These are phyloP conservation scores for Drosophila sturtevanti DNA, from an alignment of 1,140 invertebrate genomes.

Conservation along the genomic window DNA sequence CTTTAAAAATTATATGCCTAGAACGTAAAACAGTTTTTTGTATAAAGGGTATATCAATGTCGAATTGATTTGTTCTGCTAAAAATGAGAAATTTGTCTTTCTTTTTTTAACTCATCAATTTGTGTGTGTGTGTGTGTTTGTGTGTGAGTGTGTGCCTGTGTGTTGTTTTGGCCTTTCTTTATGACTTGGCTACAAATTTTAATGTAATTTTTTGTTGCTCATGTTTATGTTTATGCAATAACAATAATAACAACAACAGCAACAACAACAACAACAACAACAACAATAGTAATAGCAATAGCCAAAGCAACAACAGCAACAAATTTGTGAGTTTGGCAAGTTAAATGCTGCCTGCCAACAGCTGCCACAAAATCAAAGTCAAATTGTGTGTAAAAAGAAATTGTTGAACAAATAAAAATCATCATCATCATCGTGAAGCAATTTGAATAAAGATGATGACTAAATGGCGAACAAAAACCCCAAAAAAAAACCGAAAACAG, in stretches of 20 bases:
- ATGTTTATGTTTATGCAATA: slow-evolving; percentile 69
- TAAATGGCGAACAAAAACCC: slow-evolving; percentile 40
- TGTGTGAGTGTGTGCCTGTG: neutral
- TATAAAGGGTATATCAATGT: neutral
- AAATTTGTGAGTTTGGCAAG: slow-evolving; percentile 55
- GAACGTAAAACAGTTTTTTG: no score
- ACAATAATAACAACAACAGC: slow-evolving; percentile 41
- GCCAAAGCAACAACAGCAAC: slow-evolving; percentile 13
- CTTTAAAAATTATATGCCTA: no score
- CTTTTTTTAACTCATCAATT: neutral
- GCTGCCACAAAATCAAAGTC: slow-evolving; percentile 66
- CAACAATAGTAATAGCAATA: slow-evolving; percentile 16
- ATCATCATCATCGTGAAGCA: slow-evolving; percentile 41
- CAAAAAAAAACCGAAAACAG: neutral
- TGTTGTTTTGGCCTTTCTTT: slow-evolving; percentile 30
- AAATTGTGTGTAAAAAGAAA: slow-evolving; percentile 63
- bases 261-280: slow-evolving; percentile 32
- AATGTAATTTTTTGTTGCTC: slow-evolving; percentile 30
- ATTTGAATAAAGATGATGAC: slow-evolving; percentile 45
- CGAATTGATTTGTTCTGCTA: neutral
- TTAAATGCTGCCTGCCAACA: slow-evolving; percentile 37
- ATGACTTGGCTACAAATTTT: slow-evolving; percentile 40
- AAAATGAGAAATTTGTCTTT: neutral
- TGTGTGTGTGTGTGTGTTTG: neutral
- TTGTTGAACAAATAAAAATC: slow-evolving; percentile 64